These are phyloP conservation scores for Brachionus calyciflorus DNA, from an alignment of 1,140 invertebrate species.

Conservation along the genomic window DNA sequence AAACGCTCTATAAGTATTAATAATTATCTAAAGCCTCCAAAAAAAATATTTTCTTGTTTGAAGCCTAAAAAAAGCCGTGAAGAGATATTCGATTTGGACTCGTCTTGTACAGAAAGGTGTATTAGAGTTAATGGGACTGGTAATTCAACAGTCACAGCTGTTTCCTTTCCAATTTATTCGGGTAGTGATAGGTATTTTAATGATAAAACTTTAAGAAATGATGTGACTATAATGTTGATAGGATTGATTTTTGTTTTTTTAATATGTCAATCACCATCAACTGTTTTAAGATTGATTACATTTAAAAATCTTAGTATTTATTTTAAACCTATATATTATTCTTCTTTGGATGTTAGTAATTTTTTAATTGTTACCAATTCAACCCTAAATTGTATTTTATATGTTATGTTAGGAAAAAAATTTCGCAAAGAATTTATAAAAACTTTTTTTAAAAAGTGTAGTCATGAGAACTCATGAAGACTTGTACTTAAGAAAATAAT, in stretches of 20 bases:
- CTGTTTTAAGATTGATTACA: constrained; percentile 17
- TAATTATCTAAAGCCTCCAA: constrained; percentile 4
- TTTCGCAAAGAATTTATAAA: constrained; percentile 41
- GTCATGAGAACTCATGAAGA: constrained; percentile 7
- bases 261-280: constrained; percentile 38
- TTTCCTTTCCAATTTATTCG: not conserved
- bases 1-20: constrained; percentile 22
- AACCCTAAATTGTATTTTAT: constrained; percentile 38
- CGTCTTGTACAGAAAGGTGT: not conserved
- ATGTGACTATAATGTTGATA: constrained; percentile 43
- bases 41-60: not conserved
- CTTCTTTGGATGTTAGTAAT: constrained; percentile 36
- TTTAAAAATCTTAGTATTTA: constrained; percentile 34
- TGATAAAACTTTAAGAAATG: constrained; percentile 33
- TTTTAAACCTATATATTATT: constrained; percentile 44
- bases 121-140: not conserved
- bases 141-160: constrained; percentile 9
- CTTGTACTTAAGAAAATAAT: no score
- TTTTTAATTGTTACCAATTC: constrained; percentile 46
- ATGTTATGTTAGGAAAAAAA: constrained; percentile 41
- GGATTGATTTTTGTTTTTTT: constrained; percentile 40
- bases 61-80: not conserved
- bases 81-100: not conserved
- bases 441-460: constrained; percentile 29
- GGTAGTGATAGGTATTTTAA: not conserved